Conservation (phyloP, 2,888 invertebrate species). For the Melieria picta region DNA sequence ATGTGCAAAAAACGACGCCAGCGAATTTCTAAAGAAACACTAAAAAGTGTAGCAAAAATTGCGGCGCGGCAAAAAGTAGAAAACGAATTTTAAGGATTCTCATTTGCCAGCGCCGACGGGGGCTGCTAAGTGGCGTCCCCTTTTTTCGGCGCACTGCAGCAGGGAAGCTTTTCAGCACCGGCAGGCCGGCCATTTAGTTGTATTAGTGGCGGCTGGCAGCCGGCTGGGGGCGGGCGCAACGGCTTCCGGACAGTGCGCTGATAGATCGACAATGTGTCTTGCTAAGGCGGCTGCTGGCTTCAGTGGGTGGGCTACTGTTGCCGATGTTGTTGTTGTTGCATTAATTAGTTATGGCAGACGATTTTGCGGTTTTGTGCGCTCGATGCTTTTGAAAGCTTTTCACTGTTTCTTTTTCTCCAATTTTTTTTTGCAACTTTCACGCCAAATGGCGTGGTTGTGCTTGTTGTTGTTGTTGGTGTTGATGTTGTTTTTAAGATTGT, state of each 20-base stretch:
- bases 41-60: constrained; percentile 41
- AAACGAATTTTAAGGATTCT: constrained; percentile 61
- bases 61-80: constrained; percentile 52
- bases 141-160: constrained; percentile 8
- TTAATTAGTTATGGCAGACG: constrained; percentile 66
- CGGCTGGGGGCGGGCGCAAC: constrained; percentile 9
- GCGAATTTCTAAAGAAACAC: constrained; percentile 23
- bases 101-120: constrained; percentile 51
- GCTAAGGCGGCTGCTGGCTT: constrained; percentile 44
- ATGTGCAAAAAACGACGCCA: constrained; percentile 16
- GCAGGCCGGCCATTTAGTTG: background rate
- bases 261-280: background rate
- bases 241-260: no score
- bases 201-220: background rate
- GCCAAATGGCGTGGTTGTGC: background rate
- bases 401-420: constrained; percentile 48
- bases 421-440: constrained; percentile 15
- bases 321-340: constrained; percentile 50
- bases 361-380: constrained; percentile 60
- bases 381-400: constrained; percentile 62
- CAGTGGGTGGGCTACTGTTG: constrained; percentile 55
- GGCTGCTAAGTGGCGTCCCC: constrained; percentile 35
- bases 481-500: constrained; percentile 19
- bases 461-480: constrained; percentile 3
- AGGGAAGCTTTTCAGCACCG: background rate